These are phyloP conservation scores for Eurystomus glaucurus DNA, from an alignment of 2,797 vertebrate species.

Conservation along the genomic window DNA sequence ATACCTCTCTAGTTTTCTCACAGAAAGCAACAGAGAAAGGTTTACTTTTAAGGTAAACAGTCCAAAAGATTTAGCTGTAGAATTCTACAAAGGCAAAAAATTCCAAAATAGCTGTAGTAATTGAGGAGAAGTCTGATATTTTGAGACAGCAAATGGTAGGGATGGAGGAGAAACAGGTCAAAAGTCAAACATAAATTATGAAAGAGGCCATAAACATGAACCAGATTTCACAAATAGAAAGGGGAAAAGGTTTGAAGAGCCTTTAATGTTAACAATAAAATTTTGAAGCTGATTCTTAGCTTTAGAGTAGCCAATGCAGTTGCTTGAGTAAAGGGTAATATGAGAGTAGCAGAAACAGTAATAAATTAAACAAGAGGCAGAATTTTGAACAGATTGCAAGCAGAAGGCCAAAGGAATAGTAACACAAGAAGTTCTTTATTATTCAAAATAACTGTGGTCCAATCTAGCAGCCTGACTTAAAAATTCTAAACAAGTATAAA, in stretches of 20 bases:
- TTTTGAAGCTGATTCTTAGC: constrained; percentile 60
- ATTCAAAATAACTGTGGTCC: background rate
- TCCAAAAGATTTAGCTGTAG: background rate
- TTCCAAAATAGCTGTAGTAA: constrained; percentile 7
- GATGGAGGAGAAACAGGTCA: constrained; percentile 56
- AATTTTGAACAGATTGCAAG: constrained; percentile 50
- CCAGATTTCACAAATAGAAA: constrained; percentile 69
- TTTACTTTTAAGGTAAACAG: constrained; percentile 1
- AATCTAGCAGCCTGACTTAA: background rate
- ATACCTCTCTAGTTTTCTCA: background rate
- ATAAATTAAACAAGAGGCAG: constrained; percentile 43
- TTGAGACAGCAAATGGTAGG: constrained; percentile 37
- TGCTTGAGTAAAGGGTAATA: constrained; percentile 42
- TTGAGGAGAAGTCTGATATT: constrained; percentile 48
- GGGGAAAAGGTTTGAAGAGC: constrained; percentile 54
- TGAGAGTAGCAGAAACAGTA: constrained; percentile 33
- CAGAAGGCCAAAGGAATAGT: background rate
- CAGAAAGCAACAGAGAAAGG: background rate
- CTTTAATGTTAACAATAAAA: constrained; percentile 74
- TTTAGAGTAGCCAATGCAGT: constrained; percentile 31
- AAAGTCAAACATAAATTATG: constrained; percentile 66
- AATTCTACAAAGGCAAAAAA: background rate
- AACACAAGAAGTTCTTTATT: background rate
- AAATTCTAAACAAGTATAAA: constrained; percentile 14
- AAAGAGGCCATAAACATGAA: constrained; percentile 55